phyloP scores from a whole-genome alignment of 2,113 vertebrate genomes.

The Danionella cerebrum region DNA sequence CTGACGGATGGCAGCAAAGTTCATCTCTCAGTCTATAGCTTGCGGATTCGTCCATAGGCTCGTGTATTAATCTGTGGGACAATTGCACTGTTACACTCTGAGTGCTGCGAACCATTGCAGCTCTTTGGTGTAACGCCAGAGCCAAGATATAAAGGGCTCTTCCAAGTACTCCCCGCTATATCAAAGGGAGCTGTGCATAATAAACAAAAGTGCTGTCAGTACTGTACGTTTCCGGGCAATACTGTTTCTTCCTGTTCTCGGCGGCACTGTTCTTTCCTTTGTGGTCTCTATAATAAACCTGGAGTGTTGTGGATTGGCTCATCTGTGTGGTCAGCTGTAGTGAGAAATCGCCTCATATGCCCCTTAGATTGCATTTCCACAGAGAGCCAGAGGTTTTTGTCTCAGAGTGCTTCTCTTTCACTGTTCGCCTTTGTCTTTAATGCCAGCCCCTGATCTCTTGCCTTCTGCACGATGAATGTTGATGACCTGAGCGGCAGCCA shows the following conservation, averaged over 20 bases:
- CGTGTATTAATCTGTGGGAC: neutral
- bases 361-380: slow-evolving; percentile 11
- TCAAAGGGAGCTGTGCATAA: slow-evolving; percentile 13
- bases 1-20: slow-evolving; percentile 1
- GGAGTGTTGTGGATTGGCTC: neutral
- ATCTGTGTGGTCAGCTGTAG: neutral
- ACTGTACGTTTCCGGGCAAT: slow-evolving; percentile 7
- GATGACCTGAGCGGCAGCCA: neutral
- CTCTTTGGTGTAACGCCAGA: neutral
- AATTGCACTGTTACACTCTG: neutral
- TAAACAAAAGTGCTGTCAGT: slow-evolving; percentile 21
- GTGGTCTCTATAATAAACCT: slow-evolving; percentile 6
- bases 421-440: slow-evolving; percentile 14
- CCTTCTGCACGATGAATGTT: slow-evolving; percentile 27
- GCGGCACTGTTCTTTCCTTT: neutral
- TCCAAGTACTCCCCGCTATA: neutral
- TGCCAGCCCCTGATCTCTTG: slow-evolving; percentile 31
- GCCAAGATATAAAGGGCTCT: neutral
- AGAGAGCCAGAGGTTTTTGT: neutral
- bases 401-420: slow-evolving; percentile 16
- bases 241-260: slow-evolving; percentile 7
- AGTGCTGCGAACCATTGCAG: neutral
- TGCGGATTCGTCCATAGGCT: neutral
- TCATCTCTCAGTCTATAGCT: slow-evolving; percentile 6
- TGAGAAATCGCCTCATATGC: neutral